Percentiles rank a stretch among this genome's conserved stretches.
These are phyloP conservation scores for Artibeus lituratus DNA, from an alignment of 2,797 vertebrate genomes.

Conservation along the genomic window DNA sequence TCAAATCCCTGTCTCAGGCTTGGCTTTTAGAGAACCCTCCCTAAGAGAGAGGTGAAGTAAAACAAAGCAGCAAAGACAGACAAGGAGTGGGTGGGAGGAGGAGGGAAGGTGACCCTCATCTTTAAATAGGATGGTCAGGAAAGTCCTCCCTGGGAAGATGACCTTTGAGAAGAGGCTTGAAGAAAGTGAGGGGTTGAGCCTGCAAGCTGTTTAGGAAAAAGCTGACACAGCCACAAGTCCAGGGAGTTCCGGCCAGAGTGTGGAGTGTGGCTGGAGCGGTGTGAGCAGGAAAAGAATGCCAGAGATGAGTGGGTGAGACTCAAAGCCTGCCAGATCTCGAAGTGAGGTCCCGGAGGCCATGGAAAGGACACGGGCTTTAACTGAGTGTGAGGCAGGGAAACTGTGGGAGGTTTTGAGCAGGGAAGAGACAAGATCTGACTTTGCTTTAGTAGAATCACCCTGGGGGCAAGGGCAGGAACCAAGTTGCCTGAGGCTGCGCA, in stretches of 20 bases:
- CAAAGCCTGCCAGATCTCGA: neutral
- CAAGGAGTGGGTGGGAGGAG: neutral
- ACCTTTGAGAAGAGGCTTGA: neutral
- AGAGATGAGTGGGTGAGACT: neutral
- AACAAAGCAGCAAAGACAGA: neutral
- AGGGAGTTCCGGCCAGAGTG: neutral
- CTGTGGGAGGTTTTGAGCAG: neutral
- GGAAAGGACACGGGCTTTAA: neutral
- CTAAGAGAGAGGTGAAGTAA: neutral
- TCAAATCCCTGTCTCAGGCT: neutral
- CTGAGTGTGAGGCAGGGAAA: neutral
- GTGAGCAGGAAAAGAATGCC: neutral
- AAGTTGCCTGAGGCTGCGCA: neutral
- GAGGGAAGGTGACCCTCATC: neutral
- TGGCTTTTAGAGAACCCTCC: neutral
- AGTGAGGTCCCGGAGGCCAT: no score
- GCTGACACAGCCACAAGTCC: neutral
- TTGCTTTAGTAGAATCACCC: neutral
- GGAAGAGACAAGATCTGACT: neutral
- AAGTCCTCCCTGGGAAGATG: neutral
- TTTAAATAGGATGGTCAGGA: neutral
- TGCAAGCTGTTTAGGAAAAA: neutral
- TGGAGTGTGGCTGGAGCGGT: no score
- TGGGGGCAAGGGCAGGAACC: neutral
- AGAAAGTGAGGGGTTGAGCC: neutral